Base-by-base conservation (phyloP, 2,888 invertebrate species). In the Troglohyphantes excavatus region DNA sequence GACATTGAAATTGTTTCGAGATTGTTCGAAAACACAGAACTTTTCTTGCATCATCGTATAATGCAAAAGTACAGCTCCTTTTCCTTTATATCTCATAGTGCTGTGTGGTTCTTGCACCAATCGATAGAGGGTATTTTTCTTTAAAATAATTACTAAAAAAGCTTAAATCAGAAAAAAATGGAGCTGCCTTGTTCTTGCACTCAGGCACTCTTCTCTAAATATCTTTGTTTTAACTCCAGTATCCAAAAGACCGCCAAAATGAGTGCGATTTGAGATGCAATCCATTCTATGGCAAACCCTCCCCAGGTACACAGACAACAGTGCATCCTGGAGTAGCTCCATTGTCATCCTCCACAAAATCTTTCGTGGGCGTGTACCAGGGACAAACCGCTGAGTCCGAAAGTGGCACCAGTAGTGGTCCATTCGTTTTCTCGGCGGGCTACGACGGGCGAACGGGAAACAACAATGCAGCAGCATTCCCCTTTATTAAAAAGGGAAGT, bases 331-430 rank as follows among this genome's bases (percentile, higher is more conserved):
- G 46, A 46, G 46, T 7, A 53, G 27, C 23, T 23, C 27, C 59
- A 61, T 33, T 75, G 75, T 61, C 61, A 13, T 53, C 53, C 13
- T 19, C 19, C 27, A 59, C 21, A 53, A 75, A 21, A 68, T 68
- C 59, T 26, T 29, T 61, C 21, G 70, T 82, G 68, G 82, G 82
- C 82, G 70, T 68, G 70, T 59, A 23, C 13, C 17, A 17, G 53
- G 53, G 65, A 39, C 53, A 33, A 26, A 72, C 78, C 19, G 68
- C 68, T 61, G 68, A 7, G n/a, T 43, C 27, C 73, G 21, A 83
- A 68, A 81, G 67, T 81, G 67, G 29, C 68, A 53, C 19, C 68
- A 3, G 29, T 53, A 13, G 53, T 7, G 26, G 27, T 59, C 82
- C 33, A 68, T 82, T 78, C 39, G n/a, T n/a, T n/a, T n/a, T n/a